Conservation (phyloP, 2,888 invertebrate species). For the Pseudanteris insignis region DNA sequence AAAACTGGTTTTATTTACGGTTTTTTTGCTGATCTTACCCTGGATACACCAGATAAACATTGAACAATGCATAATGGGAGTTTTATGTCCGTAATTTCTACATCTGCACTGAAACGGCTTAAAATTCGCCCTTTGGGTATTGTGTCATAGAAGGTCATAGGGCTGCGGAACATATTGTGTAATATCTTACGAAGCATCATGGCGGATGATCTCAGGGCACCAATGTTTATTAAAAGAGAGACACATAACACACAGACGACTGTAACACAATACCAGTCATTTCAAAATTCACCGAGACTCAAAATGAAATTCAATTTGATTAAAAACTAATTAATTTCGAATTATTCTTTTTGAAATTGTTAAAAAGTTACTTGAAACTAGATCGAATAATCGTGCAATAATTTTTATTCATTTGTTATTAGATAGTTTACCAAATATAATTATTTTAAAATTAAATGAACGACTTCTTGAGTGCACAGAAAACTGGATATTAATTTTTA, state of each 20-base stretch:
- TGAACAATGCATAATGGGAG: conserved; percentile 64
- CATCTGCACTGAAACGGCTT: conserved; percentile 71
- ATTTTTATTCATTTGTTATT: no score
- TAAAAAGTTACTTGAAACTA: no score
- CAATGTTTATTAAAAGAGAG: conserved; percentile 74
- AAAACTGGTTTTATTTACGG: not conserved
- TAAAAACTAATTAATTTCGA: not conserved
- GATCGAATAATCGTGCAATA: no score
- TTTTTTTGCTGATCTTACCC: conserved; percentile 54
- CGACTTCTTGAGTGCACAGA: no score
- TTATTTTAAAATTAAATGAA: no score
- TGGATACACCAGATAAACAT: conserved; percentile 59
- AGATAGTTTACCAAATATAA: no score
- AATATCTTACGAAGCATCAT: conserved; percentile 68
- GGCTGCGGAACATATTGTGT: conserved; percentile 68
- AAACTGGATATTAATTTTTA: no score
- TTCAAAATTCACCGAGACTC: conserved; percentile 32
- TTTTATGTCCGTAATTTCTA: conserved; percentile 69
- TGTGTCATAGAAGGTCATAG: conserved; percentile 72
- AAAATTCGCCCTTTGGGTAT: conserved; percentile 73
- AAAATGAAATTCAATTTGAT: not conserved
- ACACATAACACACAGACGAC: conserved; percentile 75
- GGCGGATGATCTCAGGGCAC: conserved; percentile 68
- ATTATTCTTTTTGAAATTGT: not conserved
- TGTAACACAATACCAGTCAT: conserved; percentile 64